A percentile compares a stretch with the other conserved stretches of the same genome.
Evolutionary conservation across 1,140 invertebrate genomes (phyloP).

Genomic region (Apis laboriosa): DNA sequence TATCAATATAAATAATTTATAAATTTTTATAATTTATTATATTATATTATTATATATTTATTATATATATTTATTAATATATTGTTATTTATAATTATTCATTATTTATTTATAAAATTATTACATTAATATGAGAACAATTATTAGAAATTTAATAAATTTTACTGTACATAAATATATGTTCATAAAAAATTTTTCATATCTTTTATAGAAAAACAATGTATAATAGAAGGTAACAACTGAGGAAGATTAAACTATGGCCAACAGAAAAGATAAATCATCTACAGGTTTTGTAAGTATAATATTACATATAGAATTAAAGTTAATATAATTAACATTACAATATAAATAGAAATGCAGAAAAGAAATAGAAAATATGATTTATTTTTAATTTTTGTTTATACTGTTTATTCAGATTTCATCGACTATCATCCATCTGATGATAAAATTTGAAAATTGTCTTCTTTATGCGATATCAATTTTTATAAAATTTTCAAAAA

Average conservation of each 20-base stretch:
- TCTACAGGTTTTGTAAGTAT: constrained; percentile 68
- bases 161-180: background rate
- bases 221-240: constrained; percentile 44
- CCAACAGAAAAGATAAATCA: constrained; percentile 69
- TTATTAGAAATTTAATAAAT: background rate
- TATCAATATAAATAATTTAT: background rate
- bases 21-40: too few relatives aligned
- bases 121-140: too few relatives aligned
- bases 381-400: too few relatives aligned
- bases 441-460: too few relatives aligned
- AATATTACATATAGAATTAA: background rate
- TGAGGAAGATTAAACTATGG: constrained; percentile 53
- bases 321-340: background rate
- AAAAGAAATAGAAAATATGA: background rate
- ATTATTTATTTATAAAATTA: background rate
- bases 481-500: background rate
- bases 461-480: background rate
- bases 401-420: too few relatives aligned
- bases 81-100: too few relatives aligned
- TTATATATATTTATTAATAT: too few relatives aligned
- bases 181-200: background rate
- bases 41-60: too few relatives aligned
- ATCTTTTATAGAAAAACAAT: constrained; percentile 40
- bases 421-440: too few relatives aligned
- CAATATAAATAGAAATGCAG: background rate